phyloP scores from a whole-genome alignment of 2,888 invertebrate species.

The Anaspis maculata region DNA sequence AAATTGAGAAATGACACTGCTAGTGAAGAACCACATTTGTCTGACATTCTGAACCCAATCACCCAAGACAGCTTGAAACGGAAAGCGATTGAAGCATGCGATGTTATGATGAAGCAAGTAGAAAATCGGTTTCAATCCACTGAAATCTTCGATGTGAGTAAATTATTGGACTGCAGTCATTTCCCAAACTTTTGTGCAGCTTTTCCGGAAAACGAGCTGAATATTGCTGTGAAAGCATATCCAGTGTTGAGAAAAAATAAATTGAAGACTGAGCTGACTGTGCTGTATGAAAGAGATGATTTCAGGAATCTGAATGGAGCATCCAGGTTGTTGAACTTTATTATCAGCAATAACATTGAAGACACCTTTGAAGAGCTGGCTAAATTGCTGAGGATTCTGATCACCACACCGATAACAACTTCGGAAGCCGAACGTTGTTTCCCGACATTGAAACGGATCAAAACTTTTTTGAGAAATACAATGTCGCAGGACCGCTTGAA shows the following conservation, averaged over 20 bases:
- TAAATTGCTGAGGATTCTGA: conserved; percentile 22
- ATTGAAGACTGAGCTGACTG: conserved; percentile 20
- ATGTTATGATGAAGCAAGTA: conserved; percentile 20
- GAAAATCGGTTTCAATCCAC: conserved; percentile 23
- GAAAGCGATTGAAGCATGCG: conserved; percentile 24
- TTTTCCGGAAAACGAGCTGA: conserved; percentile 17
- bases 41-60: too few relatives aligned
- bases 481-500: conserved; percentile 21
- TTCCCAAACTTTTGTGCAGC: conserved; percentile 14
- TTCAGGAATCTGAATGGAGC: conserved; percentile 15
- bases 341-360: conserved; percentile 17
- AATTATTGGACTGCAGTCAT: conserved; percentile 19
- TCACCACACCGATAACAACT: conserved; percentile 25
- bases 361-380: conserved; percentile 19
- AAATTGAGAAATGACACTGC: too few relatives aligned
- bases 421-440: conserved; percentile 22
- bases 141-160: conserved; percentile 21
- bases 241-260: conserved; percentile 20
- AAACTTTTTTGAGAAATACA: conserved; percentile 21
- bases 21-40: too few relatives aligned
- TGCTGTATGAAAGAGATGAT: conserved; percentile 21
- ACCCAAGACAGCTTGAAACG: too few relatives aligned
- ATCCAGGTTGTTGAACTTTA: conserved; percentile 14
- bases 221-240: conserved; percentile 12
- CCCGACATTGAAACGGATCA: conserved; percentile 21